Conservation (phyloP, 1,140 invertebrate species). For the Chlorops oryzae region DNA sequence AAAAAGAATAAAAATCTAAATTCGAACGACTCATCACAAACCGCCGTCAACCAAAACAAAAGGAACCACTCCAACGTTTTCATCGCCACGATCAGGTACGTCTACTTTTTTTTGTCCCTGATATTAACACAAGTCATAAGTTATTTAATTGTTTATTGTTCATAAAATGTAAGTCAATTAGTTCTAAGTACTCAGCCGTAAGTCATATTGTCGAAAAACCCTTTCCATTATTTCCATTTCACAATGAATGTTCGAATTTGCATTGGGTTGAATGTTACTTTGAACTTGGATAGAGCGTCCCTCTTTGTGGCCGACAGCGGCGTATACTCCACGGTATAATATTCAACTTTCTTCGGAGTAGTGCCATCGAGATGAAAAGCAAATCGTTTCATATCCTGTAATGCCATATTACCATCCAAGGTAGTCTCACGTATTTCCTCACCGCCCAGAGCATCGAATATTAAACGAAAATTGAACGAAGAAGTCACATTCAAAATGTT, state of each 20-base stretch:
- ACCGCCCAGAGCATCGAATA: conserved; percentile 30
- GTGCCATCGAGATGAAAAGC: conserved; percentile 31
- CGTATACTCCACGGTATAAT: conserved; percentile 7
- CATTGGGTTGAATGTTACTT: conserved; percentile 18
- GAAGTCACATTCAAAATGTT: conserved; percentile 65
- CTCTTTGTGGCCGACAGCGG: conserved; percentile 12
- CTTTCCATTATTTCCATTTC: conserved; percentile 20
- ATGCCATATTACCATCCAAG: conserved; percentile 38
- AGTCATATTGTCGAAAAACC: no score
- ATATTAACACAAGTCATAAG: no score
- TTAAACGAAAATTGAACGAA: conserved; percentile 51
- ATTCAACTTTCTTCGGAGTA: conserved; percentile 6
- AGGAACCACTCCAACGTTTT: no score
- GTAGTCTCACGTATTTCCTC: conserved; percentile 38
- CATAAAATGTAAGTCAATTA: no score
- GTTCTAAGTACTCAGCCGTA: no score
- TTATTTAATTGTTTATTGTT: no score
- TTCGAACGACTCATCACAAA: no score
- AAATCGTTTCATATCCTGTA: conserved; percentile 33
- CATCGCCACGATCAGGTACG: no score
- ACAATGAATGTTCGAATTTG: conserved; percentile 26
- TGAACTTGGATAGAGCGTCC: conserved; percentile 8
- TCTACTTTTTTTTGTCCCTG: no score
- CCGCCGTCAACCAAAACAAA: no score
- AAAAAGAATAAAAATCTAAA: no score